phyloP scores from a whole-genome alignment of 2,113 vertebrate species.

The Ammodytes dubius region DNA sequence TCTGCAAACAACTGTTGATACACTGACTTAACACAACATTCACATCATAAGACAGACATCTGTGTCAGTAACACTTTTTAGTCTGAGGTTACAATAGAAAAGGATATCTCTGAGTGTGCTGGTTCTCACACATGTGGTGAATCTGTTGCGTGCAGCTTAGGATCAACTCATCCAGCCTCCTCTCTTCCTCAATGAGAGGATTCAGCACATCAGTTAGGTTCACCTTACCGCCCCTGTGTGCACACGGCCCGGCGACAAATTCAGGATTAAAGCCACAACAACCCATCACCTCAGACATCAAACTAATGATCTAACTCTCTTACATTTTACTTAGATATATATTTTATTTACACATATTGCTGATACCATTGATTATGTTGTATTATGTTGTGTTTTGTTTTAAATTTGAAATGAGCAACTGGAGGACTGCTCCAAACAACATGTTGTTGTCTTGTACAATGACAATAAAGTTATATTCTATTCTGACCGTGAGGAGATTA shows the following conservation, averaged over 20 bases:
- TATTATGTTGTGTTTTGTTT: too few relatives aligned
- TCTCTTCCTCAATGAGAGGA: conserved; percentile 90
- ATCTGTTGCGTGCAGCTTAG: conserved; percentile 89
- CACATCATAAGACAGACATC: neutral
- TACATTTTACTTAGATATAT: too few relatives aligned
- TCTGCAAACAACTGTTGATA: neutral
- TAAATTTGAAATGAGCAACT: too few relatives aligned
- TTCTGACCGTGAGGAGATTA: neutral
- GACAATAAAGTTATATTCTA: too few relatives aligned
- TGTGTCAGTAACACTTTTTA: neutral
- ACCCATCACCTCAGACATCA: neutral
- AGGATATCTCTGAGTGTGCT: conserved; percentile 95
- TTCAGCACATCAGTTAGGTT: conserved; percentile 43
- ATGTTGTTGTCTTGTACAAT: too few relatives aligned
- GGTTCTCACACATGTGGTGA: conserved; percentile 90
- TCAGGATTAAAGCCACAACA: neutral
- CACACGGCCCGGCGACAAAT: neutral
- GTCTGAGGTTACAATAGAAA: conserved; percentile 49
- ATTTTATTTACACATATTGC: too few relatives aligned
- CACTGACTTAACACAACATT: neutral
- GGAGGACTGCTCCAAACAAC: too few relatives aligned
- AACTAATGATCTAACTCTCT: neutral
- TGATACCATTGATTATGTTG: too few relatives aligned
- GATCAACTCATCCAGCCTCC: conserved; percentile 92
- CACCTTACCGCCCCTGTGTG: conserved; percentile 84